Conservation (phyloP, 2,113 vertebrate species). For the Callorhinus ursinus region DNA sequence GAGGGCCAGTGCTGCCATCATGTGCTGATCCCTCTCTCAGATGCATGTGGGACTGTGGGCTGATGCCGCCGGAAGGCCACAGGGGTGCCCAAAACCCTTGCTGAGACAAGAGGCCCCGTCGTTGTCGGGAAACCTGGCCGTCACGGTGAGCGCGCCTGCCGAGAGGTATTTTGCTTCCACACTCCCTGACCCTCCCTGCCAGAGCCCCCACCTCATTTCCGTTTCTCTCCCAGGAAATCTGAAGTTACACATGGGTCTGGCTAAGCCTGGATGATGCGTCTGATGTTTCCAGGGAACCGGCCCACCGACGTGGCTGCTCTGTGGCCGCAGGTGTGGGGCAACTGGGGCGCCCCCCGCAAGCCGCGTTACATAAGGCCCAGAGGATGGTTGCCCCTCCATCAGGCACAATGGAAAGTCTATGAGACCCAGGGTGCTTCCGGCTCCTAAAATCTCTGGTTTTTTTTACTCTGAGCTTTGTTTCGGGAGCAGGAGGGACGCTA, state of each 20-base stretch:
- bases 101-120: fast-evolving
- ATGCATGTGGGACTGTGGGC: fast-evolving
- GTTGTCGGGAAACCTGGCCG: not conserved
- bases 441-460: not conserved
- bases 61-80: fast-evolving
- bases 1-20: fast-evolving
- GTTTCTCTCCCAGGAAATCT: not conserved
- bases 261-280: not conserved
- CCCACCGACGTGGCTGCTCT: fast-evolving
- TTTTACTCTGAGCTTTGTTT: not conserved
- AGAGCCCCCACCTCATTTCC: not conserved
- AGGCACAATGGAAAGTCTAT: not conserved
- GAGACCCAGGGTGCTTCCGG: not conserved
- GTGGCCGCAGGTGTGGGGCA: not conserved
- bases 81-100: fast-evolving
- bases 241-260: fast-evolving
- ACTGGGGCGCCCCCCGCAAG: not conserved
- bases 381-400: not conserved
- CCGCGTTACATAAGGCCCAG: fast-evolving
- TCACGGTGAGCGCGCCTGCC: fast-evolving
- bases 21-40: fast-evolving
- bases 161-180: not conserved
- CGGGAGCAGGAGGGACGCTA: not conserved
- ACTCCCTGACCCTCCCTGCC: fast-evolving
- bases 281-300: not conserved